Evolutionary conservation across 2,113 vertebrate species (phyloP).

Genomic region (Xiphophorus hellerii): DNA sequence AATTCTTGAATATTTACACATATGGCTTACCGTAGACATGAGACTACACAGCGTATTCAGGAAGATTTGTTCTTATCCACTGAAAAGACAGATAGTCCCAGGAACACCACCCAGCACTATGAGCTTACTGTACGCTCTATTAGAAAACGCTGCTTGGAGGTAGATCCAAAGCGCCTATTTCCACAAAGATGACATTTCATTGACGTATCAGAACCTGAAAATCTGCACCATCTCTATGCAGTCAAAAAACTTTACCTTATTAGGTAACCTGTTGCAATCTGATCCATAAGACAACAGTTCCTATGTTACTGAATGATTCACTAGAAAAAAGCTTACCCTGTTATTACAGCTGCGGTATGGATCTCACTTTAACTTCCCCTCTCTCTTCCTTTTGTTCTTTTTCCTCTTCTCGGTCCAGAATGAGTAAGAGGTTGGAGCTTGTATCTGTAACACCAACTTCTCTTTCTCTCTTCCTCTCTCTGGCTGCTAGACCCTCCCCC

Average conservation of each 20-base stretch:
- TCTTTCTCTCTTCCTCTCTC: constrained; percentile 65
- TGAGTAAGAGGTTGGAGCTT: constrained; percentile 38
- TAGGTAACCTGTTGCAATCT: constrained; percentile 45
- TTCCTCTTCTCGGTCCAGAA: constrained; percentile 36
- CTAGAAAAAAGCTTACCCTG: constrained; percentile 49
- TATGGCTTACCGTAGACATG: not conserved
- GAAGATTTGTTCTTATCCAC: not conserved
- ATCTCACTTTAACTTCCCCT: constrained; percentile 32
- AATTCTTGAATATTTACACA: not conserved
- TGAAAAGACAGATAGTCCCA: not conserved
- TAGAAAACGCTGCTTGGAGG: not conserved
- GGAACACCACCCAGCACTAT: not conserved
- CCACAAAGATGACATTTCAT: not conserved
- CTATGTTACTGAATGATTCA: not conserved
- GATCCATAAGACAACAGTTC: not conserved
- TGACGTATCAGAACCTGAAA: not conserved
- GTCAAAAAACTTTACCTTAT: constrained; percentile 50
- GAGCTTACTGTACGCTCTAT: not conserved
- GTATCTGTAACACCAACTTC: constrained; percentile 65
- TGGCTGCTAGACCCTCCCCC: constrained; percentile 76
- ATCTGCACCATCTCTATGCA: not conserved
- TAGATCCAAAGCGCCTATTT: not conserved
- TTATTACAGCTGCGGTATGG: constrained; percentile 29
- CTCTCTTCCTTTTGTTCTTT: constrained; percentile 48
- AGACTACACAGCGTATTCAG: not conserved